Evolutionary conservation across 1,140 invertebrate species (phyloP).

Genomic region (Bombyx mori): ASM3026992v2 NC_085117.1:11587501-11588000

Average conservation of each 20-base stretch:
- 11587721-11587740: too few relatives aligned
- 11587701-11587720: too few relatives aligned
- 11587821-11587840: slow-evolving; percentile 55
- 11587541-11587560: too few relatives aligned
- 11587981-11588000: slow-evolving; percentile 29
- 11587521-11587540: too few relatives aligned
- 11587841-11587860: slow-evolving; percentile 40
- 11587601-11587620: too few relatives aligned
- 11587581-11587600: too few relatives aligned
- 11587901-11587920: slow-evolving; percentile 38
- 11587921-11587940: slow-evolving; percentile 33
- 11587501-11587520: too few relatives aligned
- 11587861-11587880: slow-evolving; percentile 33
- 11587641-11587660: too few relatives aligned
- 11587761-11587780: slow-evolving; percentile 1
- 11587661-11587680: too few relatives aligned
- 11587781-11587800: neutral
- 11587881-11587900: slow-evolving; percentile 48
- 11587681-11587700: too few relatives aligned
- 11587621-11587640: too few relatives aligned
- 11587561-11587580: too few relatives aligned
- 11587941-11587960: slow-evolving; percentile 55
- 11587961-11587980: slow-evolving; percentile 25
- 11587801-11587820: slow-evolving; percentile 39
- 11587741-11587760: neutral